phyloP scores from a whole-genome alignment of 37 sponge, comb jelly and placozoan genomes.

The Oopsacas minuta region DNA sequence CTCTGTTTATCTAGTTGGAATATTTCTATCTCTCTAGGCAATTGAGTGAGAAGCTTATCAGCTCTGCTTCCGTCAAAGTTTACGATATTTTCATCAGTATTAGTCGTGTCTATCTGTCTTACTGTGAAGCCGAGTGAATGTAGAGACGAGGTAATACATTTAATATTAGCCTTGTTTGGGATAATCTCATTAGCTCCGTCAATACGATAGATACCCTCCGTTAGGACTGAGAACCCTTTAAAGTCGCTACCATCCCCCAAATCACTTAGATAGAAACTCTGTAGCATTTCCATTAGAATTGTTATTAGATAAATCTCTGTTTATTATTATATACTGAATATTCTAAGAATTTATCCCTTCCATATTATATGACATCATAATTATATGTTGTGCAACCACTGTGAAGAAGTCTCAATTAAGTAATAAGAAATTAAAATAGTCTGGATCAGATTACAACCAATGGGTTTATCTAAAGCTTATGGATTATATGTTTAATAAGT shows the following conservation, averaged over 20 bases:
- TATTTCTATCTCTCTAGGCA: not conserved
- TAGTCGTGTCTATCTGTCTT: not conserved
- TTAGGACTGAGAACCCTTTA: not conserved
- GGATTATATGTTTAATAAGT: no score
- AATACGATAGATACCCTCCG: not conserved
- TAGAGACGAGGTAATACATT: not conserved
- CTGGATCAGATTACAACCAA: no score
- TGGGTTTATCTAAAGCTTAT: no score
- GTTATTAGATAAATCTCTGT: no score
- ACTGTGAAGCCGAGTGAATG: conserved; percentile 7
- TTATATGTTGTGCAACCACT: no score
- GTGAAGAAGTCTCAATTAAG: no score
- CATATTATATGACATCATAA: no score
- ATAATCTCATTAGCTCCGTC: not conserved
- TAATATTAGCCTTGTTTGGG: not conserved
- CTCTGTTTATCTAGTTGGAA: not conserved
- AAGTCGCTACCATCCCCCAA: not conserved
- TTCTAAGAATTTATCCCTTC: no score
- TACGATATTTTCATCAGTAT: not conserved
- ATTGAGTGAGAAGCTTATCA: not conserved
- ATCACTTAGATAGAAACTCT: not conserved
- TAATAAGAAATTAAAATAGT: no score
- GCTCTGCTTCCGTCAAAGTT: not conserved
- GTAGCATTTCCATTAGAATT: not conserved
- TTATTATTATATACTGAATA: no score